Evolutionary conservation across 2,888 invertebrate species (phyloP), one percentile per base, ranked within the genome.

Genomic region (Coenonympha glycerion): DNA sequence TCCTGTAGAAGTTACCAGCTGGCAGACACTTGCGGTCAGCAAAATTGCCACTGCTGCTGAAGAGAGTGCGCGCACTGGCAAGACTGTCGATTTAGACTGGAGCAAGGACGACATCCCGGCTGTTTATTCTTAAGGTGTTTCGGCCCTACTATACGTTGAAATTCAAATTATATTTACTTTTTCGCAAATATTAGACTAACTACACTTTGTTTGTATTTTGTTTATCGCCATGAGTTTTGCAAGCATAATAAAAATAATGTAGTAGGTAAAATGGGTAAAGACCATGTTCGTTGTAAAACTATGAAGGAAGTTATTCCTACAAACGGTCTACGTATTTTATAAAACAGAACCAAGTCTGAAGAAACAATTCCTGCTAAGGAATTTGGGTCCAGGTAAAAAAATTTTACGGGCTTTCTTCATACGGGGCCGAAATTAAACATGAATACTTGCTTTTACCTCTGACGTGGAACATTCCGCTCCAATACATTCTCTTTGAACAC

Each of bases 41-140:
- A 89, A 88, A 66, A 88, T 91, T 40, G 90, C 90, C 1, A 73
- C 83, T 0, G 90, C 90, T 0, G 88, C 87, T 16, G 90, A 91
- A 60, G 73, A 89, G 59, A 88, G 90, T 13, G 89, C 85, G 0
- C 83, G 87, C 30, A 84, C 85, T 3, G 89, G 89, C 18, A 76
- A 84, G 61, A 63, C 83, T 19, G 68, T 91, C 0, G 79, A 86
- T 2, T 58, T 91, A 2, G 82, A 80, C 50, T 91, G 90, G 90
- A 71, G 69, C 42, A 63, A 72, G 31, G 83, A 80, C 13, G 82
- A 80, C 50, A 71, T 88, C 21, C 83, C 85, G 8, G 61, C 69
- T 8, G 56, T 60, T 18, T 80, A 81, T 59, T 73, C 76, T 1
- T 80, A 69, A 68, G 55, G 24, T 15, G 34, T n/a, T n/a, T n/a